These are phyloP conservation scores for Pollenia amentaria DNA, from an alignment of 2,888 invertebrate species.

Conservation along the genomic window DNA sequence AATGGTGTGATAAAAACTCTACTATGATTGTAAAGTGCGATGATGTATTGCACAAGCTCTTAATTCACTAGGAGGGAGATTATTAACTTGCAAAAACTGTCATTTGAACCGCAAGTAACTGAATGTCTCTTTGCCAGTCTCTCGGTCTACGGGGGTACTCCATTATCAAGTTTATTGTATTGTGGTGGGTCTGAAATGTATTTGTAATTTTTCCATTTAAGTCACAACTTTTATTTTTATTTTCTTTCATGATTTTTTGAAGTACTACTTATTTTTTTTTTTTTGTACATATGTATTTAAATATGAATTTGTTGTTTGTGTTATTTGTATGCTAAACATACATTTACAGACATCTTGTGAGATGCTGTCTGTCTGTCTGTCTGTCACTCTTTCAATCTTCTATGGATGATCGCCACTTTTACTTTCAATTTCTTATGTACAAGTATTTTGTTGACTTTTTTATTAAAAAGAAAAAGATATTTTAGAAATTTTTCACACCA, in stretches of 20 bases:
- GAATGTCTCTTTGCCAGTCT: background rate
- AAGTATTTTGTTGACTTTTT: constrained; percentile 11
- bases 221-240: background rate
- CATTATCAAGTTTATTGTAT: constrained; percentile 16
- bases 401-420: constrained; percentile 37
- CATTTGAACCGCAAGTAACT: constrained; percentile 31
- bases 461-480: background rate
- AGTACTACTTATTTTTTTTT: constrained; percentile 11
- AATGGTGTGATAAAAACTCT: constrained; percentile 26
- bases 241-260: background rate
- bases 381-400: constrained; percentile 17
- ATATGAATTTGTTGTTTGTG: constrained; percentile 32
- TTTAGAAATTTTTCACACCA: constrained; percentile 45
- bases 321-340: constrained; percentile 10
- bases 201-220: background rate
- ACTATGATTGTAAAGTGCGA: background rate
- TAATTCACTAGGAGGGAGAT: constrained; percentile 36
- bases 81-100: constrained; percentile 28
- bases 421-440: constrained; percentile 47
- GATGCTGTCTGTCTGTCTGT: constrained; percentile 21
- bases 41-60: constrained; percentile 16
- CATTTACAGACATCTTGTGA: constrained; percentile 14
- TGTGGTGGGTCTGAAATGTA: constrained; percentile 29
- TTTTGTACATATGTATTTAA: constrained; percentile 4
- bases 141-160: background rate